phyloP scores from a whole-genome alignment of 2,113 vertebrate species.

The Emydura subglobosa region DNA sequence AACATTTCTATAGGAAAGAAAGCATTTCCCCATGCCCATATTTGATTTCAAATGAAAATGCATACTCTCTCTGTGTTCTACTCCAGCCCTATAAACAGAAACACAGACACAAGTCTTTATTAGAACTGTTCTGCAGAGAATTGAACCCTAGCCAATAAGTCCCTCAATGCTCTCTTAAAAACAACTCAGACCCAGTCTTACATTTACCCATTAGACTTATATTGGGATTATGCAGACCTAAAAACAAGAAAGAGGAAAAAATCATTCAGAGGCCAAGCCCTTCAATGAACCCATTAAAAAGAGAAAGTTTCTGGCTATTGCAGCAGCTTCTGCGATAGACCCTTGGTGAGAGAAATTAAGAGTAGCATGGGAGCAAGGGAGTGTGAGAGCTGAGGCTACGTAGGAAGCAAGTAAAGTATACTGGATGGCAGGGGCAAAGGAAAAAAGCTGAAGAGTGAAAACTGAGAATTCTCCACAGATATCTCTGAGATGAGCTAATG shows the following conservation, averaged over 20 bases:
- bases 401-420: neutral
- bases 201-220: constrained; percentile 14
- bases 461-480: neutral
- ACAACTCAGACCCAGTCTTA: constrained; percentile 31
- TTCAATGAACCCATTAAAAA: neutral
- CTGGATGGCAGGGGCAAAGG: neutral
- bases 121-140: constrained; percentile 50
- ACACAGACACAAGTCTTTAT: constrained; percentile 54
- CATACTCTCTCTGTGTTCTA: constrained; percentile 46
- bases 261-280: neutral
- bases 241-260: constrained; percentile 20
- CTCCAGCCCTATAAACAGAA: constrained; percentile 64
- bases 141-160: constrained; percentile 51
- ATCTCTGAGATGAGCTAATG: neutral
- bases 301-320: neutral
- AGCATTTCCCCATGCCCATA: neutral
- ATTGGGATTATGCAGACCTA: neutral
- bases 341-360: neutral
- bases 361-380: neutral
- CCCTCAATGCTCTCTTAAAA: constrained; percentile 49
- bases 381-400: neutral
- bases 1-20: constrained; percentile 56
- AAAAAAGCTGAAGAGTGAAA: neutral
- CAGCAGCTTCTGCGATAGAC: neutral
- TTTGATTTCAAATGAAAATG: constrained; percentile 71